Percentiles rank a stretch among this genome's conserved stretches.
phyloP scores from a whole-genome alignment of 2,113 vertebrate genomes.

The Chrysemys picta region DNA sequence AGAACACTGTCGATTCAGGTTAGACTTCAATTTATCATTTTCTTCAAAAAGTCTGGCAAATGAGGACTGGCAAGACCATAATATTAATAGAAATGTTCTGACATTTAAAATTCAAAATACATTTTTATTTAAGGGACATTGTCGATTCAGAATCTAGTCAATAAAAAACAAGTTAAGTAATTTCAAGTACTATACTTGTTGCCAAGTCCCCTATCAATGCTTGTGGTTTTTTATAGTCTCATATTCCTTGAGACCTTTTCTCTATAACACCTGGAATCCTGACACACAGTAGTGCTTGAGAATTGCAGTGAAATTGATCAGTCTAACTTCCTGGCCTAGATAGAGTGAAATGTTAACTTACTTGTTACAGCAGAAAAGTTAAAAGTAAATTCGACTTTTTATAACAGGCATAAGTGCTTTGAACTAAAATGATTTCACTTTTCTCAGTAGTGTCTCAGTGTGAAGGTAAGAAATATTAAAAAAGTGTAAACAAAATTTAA shows the following conservation, averaged over 20 bases:
- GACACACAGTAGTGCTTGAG: background rate
- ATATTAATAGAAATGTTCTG: background rate
- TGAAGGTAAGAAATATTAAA: background rate
- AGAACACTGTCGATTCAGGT: background rate
- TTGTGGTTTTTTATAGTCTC: background rate
- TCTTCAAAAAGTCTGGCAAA: background rate
- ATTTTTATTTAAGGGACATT: background rate
- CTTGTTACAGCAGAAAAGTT: background rate
- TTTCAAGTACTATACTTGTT: background rate
- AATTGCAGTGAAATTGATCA: background rate
- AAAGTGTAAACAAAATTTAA: background rate
- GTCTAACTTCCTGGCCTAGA: background rate
- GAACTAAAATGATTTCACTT: background rate
- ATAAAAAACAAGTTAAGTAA: background rate
- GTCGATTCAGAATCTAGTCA: background rate
- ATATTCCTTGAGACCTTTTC: background rate
- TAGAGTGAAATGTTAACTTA: background rate
- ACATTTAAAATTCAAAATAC: background rate
- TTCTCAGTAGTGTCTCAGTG: background rate
- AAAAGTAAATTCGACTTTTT: background rate
- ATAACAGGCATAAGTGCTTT: background rate
- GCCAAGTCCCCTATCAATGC: background rate
- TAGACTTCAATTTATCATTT: background rate
- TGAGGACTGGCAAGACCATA: background rate
- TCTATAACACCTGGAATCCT: background rate